phyloP scores from a whole-genome alignment of 2,888 invertebrate genomes.

The Eustalomyia histrio region DNA sequence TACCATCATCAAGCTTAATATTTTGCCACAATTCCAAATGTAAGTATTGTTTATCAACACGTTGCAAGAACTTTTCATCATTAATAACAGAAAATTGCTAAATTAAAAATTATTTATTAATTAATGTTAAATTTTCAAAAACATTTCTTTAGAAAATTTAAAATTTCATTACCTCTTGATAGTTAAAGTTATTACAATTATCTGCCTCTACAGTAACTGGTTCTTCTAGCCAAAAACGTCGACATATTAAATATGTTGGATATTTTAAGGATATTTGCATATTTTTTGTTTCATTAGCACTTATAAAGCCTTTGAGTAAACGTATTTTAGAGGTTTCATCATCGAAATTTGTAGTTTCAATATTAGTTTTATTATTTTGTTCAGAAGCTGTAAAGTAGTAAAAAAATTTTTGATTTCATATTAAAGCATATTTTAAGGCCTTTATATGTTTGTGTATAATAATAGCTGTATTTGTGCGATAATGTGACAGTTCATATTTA shows the following conservation, averaged over 20 bases:
- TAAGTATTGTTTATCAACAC: constrained; percentile 82
- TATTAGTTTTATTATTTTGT: constrained; percentile 68
- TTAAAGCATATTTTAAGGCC: constrained; percentile 10
- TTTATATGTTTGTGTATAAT: background rate
- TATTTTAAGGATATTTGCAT: constrained; percentile 55
- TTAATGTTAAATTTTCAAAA: background rate
- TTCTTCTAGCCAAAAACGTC: constrained; percentile 77
- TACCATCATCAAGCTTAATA: constrained; percentile 56
- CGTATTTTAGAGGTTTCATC: constrained; percentile 74
- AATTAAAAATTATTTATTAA: constrained; percentile 58
- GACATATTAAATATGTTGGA: constrained; percentile 71
- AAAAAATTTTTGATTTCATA: background rate
- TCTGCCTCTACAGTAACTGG: constrained; percentile 68
- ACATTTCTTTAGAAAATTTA: background rate
- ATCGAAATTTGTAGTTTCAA: constrained; percentile 71
- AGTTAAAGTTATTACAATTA: constrained; percentile 69
- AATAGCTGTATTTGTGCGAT: too few relatives aligned
- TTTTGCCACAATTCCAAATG: constrained; percentile 80
- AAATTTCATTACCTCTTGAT: constrained; percentile 72
- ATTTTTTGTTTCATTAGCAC: constrained; percentile 72
- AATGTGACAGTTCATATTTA: too few relatives aligned
- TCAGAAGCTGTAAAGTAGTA: constrained; percentile 36
- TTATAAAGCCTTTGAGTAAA: constrained; percentile 75
- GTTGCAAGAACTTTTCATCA: constrained; percentile 81
- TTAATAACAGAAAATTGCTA: constrained; percentile 82